Evolutionary conservation across 2,797 vertebrate species (phyloP), one percentile per base, ranked within the genome.

Genomic region (Sandelia bainsii): DNA sequence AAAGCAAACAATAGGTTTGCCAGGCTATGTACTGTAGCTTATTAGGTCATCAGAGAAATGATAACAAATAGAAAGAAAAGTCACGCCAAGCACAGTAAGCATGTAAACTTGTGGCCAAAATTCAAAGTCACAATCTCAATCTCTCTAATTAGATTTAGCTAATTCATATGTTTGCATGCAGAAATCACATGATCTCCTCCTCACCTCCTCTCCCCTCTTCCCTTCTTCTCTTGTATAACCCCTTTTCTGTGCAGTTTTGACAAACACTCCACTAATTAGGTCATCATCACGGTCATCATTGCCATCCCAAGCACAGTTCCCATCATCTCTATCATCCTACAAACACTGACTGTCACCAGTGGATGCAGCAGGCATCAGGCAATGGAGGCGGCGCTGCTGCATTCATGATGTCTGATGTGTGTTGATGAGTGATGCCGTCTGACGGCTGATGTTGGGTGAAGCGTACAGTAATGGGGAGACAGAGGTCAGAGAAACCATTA

Each of bases 401-500:
- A 62, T 78, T 86, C 82, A 76, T 69, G 80, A 90, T 77, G 84
- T 86, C 81, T 86, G 87, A 88, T 74, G 88, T 53, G 83, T 56
- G 70, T 69, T 85, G 89, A 92, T 93, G 91, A 93, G 87, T 90
- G 88, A 90, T 89, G 87, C 75, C 56, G 87, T 85, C 87, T 91
- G 88, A 90, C 81, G 72, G 86, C 69, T 92, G 92, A 89, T 91
- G 89, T 91, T 84, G 85, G 90, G 87, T 90, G 89, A 93, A 90
- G 90, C 86, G 69, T 92, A 88, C 88, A 87, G 93, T 89, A 91
- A 93, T 90, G 88, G 91, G 85, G 79, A 89, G 85, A 90, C 89
- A 90, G 87, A 93, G 93, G 93, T 93, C 90, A 90, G 76, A 96
- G 92, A 96, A 94, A 93, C 95, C 95, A 97, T 97, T 97, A 97